Conservation (phyloP, 2,113 vertebrate genomes). For the Lontra canadensis region DNA sequence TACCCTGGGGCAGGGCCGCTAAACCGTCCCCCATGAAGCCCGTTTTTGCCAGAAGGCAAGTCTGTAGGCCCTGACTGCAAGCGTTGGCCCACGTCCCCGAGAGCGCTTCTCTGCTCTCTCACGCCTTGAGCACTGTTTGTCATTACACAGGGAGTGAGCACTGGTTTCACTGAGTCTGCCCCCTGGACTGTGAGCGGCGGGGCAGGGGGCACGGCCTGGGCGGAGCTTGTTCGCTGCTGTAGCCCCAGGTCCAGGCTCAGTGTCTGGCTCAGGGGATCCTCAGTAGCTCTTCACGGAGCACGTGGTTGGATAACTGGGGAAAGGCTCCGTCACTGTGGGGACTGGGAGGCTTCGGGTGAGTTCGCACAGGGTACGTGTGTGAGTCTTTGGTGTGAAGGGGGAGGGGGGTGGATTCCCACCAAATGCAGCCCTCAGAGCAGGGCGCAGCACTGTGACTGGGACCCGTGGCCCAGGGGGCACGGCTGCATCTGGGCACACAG, state of each 20-base stretch:
- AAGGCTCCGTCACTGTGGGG: neutral
- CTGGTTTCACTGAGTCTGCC: neutral
- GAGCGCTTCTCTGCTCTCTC: neutral
- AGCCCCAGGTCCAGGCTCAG: neutral
- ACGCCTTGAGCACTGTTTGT: neutral
- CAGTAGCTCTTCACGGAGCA: neutral
- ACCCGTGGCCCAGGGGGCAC: too few relatives aligned
- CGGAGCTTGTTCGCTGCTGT: neutral
- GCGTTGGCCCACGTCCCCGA: fast-evolving
- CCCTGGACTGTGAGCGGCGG: neutral
- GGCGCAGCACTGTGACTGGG: neutral
- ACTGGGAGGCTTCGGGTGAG: neutral
- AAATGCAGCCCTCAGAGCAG: neutral
- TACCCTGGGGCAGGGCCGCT: neutral
- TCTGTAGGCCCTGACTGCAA: neutral
- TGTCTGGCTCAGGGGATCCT: neutral
- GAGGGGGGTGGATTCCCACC: neutral
- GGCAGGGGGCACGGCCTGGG: neutral
- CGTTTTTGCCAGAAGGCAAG: neutral
- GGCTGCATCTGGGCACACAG: fast-evolving
- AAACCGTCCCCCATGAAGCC: neutral
- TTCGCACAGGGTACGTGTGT: neutral
- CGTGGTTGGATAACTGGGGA: neutral
- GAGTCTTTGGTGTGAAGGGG: neutral
- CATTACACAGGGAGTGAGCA: neutral